Evolutionary conservation across 2,888 invertebrate genomes (phyloP), one percentile per base, ranked within the genome.

Genomic region (Operophtera brumata): DNA sequence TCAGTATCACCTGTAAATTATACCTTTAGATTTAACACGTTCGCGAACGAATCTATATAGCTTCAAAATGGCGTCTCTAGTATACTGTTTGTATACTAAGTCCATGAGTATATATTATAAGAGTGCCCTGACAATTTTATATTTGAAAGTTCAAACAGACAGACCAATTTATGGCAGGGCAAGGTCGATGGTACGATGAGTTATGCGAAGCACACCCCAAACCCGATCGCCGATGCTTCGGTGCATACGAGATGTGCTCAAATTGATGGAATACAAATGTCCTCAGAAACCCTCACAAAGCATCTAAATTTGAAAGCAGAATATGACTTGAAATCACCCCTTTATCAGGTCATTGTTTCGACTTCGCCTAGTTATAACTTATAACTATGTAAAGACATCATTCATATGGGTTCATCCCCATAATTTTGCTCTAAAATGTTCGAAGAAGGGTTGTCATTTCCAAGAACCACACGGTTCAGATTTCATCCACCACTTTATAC

Each of bases 201-300:
- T 76, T 82, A 86, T 86, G 80, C 84, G 56, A 67, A 66, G 77
- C 84, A 84, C 84, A 86, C 67, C 72, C 67, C 68, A 75, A 77
- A 79, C 82, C 77, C 81, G 83, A 82, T 86, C 80, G 73, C 73
- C 62, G 61, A 52, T 69, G 75, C 78, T 66, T 67, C 65, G 69
- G 70, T 78, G 83, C 85, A 86, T 84, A 83, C 84, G 75, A 77
- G 75, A 86, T 83, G 76, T 73, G 70, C 65, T 78, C 72, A 77
- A 84, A 84, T 82, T 82, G 80, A 83, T 80, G 78, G 79, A 80
- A 85, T 83, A 82, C 80, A 80, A 82, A 85, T 82, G 76, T 68
- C 64, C 41, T 50, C 39, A 28, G 50, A 42, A 45, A 39, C 43
- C 46, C 43, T 28, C 20, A 10, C 20, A 14, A 47, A 46, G 13